A percentile compares a stretch with the other conserved stretches of the same genome.
phyloP scores from a whole-genome alignment of 2,888 invertebrate species.

The Luffia ferchaultella region DNA sequence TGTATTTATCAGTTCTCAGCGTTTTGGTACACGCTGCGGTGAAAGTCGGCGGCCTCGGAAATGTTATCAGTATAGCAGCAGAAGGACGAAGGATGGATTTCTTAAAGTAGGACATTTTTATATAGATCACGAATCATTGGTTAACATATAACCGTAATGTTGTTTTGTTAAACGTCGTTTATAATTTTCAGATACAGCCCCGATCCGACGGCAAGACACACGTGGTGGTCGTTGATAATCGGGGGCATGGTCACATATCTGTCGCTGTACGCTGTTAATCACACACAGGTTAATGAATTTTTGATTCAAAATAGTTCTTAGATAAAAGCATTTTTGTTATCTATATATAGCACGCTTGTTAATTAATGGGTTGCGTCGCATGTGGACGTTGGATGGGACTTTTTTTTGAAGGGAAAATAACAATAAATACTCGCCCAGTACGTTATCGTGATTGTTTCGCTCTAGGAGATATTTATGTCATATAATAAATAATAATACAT shows the following conservation, averaged over 20 bases:
- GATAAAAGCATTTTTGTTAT: too few species aligned
- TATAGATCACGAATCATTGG: neutral
- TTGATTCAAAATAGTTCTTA: slow-evolving; percentile 1
- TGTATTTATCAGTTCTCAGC: slow-evolving; percentile 84
- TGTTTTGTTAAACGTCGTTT: neutral
- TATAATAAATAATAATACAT: too few species aligned
- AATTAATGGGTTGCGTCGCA: too few species aligned
- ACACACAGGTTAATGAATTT: slow-evolving; percentile 68
- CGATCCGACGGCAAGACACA: slow-evolving; percentile 84
- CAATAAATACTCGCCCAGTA: too few species aligned
- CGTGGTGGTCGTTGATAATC: slow-evolving; percentile 81
- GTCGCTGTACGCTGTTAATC: slow-evolving; percentile 87
- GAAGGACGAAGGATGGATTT: slow-evolving; percentile 76
- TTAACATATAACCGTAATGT: neutral
- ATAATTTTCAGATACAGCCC: slow-evolving; percentile 69
- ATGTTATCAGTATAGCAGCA: slow-evolving; percentile 76
- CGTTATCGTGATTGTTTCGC: too few species aligned
- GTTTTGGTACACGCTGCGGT: slow-evolving; percentile 78
- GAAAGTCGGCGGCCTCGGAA: slow-evolving; percentile 72
- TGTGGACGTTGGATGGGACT: too few species aligned
- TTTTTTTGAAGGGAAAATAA: too few species aligned
- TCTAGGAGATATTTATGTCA: too few species aligned
- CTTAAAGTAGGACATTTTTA: slow-evolving; percentile 59
- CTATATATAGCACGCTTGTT: too few species aligned
- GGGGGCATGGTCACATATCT: slow-evolving; percentile 85